Evolutionary conservation across 2,113 vertebrate species (phyloP).

Genomic region (Pedionomus torquatus): DNA sequence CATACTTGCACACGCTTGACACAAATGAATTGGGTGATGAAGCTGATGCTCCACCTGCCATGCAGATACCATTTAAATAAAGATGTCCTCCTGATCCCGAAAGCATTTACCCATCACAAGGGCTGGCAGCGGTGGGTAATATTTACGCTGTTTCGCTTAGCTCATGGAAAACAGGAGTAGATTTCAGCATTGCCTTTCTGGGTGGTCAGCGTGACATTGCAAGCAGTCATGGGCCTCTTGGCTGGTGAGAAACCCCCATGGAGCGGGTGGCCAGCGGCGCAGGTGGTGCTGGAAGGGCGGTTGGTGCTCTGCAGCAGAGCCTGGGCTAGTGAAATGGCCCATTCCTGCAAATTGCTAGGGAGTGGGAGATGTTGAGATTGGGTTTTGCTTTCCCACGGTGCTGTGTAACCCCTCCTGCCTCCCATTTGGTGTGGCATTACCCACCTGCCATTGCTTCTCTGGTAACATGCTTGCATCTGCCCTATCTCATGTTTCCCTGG

Average conservation of each 20-base stretch:
- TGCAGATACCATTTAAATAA: slow-evolving; percentile 46
- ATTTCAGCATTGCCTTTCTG: slow-evolving; percentile 56
- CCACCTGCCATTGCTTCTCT: not conserved
- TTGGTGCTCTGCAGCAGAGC: not conserved
- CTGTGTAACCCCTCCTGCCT: not conserved
- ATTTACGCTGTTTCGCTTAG: slow-evolving; percentile 30
- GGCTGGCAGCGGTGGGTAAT: not conserved
- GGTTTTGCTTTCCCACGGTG: not conserved
- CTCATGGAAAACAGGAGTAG: slow-evolving; percentile 51
- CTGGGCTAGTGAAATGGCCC: not conserved
- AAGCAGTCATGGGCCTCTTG: not conserved
- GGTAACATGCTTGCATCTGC: not conserved
- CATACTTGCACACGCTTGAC: not conserved
- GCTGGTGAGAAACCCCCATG: not conserved
- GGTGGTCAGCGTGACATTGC: not conserved
- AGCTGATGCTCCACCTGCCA: slow-evolving; percentile 29
- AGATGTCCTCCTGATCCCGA: not conserved
- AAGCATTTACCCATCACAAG: slow-evolving; percentile 41
- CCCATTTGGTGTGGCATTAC: not conserved
- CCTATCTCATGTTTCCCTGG: not conserved
- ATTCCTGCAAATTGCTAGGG: not conserved
- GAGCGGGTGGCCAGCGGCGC: not conserved
- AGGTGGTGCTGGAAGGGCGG: not conserved
- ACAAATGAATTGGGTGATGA: not conserved
- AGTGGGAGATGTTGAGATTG: not conserved